A percentile compares a stretch with the other conserved stretches of the same genome.
phyloP scores from a whole-genome alignment of 2,113 vertebrate genomes.

The Anoplopoma fimbria region DNA sequence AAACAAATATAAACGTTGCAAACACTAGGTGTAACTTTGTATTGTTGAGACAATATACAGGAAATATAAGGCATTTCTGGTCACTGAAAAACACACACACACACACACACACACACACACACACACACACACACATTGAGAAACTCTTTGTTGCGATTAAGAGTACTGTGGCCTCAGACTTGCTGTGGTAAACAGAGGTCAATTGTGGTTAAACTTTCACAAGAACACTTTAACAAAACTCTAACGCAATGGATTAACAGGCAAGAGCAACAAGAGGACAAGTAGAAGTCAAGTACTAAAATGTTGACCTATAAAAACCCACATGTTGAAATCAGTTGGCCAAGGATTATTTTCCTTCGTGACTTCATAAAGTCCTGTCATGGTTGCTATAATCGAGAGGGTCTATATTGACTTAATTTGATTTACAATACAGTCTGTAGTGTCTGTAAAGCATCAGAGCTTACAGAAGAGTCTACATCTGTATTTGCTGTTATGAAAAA shows the following conservation, averaged over 20 bases:
- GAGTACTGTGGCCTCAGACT: background rate
- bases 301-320: background rate
- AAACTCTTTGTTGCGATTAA: background rate
- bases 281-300: background rate
- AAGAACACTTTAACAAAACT: background rate
- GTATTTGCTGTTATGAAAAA: constrained; percentile 11
- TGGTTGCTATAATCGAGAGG: background rate
- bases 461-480: constrained; percentile 4
- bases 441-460: background rate
- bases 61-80: background rate
- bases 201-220: constrained; percentile 46
- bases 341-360: background rate
- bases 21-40: background rate
- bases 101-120: background rate
- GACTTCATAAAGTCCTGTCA: constrained; percentile 17
- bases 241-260: constrained; percentile 1
- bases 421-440: background rate
- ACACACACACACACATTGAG: background rate
- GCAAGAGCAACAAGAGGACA: constrained; percentile 4
- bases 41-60: background rate
- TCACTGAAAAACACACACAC: background rate
- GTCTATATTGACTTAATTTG: constrained; percentile 11
- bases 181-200: constrained; percentile 17
- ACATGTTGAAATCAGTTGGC: background rate
- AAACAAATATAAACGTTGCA: background rate